Evolutionary conservation across 2,888 invertebrate species (phyloP).

Genomic region (Sphinx pinastri): DNA sequence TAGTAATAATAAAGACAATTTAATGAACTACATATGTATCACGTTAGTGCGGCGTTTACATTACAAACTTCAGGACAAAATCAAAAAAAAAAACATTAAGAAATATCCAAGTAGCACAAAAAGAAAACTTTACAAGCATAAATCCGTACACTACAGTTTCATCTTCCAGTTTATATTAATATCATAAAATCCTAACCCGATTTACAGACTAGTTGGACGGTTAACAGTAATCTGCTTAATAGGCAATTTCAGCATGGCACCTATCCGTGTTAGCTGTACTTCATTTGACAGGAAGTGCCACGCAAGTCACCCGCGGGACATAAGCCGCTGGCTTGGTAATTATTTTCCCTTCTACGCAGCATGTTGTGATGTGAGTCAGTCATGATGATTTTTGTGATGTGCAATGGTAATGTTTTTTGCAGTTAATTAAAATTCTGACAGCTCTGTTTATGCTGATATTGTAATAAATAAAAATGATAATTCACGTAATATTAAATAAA

Average conservation of each 20-base stretch:
- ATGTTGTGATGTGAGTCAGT: conserved; percentile 2
- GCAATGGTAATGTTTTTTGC: background rate
- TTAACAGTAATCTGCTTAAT: conserved; percentile 52
- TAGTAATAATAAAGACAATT: too few species aligned
- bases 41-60: too few species aligned
- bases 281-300: conserved; percentile 46
- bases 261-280: conserved; percentile 44
- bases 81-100: background rate
- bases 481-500: too few species aligned
- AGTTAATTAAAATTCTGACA: background rate
- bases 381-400: background rate
- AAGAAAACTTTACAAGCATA: background rate
- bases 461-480: too few species aligned
- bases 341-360: conserved; percentile 43
- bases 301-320: conserved; percentile 46
- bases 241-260: conserved; percentile 52
- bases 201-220: conserved; percentile 49
- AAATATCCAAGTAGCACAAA: background rate
- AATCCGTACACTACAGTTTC: background rate
- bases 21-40: too few species aligned
- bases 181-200: conserved; percentile 42
- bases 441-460: background rate
- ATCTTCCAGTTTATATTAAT: conserved; percentile 25
- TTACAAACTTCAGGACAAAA: background rate
- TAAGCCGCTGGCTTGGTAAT: conserved; percentile 41